Conservation (phyloP, 1,140 invertebrate genomes). For the Drosophila yakuba region DNA sequence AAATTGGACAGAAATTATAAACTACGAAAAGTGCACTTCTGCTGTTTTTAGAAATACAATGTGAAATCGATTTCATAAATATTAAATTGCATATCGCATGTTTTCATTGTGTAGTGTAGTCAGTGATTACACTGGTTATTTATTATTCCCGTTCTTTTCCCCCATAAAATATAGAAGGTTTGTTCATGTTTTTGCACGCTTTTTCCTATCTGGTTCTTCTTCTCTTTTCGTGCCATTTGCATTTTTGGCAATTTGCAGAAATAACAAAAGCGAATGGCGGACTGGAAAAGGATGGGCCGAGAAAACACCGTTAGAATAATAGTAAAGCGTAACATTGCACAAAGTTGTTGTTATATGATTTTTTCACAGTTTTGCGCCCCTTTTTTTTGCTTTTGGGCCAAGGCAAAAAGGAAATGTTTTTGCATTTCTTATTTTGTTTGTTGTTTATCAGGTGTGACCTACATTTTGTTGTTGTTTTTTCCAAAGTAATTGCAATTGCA, state of each 20-base stretch:
- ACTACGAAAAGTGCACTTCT: not conserved
- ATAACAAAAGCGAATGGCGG: conserved; percentile 9
- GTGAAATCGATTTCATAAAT: not conserved
- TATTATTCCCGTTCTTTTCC: conserved; percentile 2
- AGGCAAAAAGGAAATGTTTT: conserved; percentile 7
- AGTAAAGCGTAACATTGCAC: conserved; percentile 12
- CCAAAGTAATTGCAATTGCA: conserved; percentile 4
- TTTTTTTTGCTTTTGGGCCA: conserved; percentile 7
- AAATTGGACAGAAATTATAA: not conserved
- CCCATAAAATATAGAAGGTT: not conserved
- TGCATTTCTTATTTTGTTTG: not conserved
- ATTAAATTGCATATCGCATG: not conserved
- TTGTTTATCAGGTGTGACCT: conserved; percentile 6
- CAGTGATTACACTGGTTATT: conserved; percentile 1
- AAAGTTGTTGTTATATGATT: conserved; percentile 7
- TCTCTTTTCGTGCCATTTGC: not conserved
- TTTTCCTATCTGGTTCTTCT: not conserved
- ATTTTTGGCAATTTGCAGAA: conserved; percentile 10
- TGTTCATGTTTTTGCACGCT: not conserved
- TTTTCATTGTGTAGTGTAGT: not conserved
- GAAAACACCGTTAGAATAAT: conserved; percentile 5
- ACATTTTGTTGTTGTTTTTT: conserved; percentile 19
- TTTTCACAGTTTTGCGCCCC: not conserved
- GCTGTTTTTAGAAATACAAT: not conserved
- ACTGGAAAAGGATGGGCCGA: conserved; percentile 4